These are phyloP conservation scores for Molothrus ater DNA, from an alignment of 2,797 vertebrate genomes.

Conservation along the genomic window DNA sequence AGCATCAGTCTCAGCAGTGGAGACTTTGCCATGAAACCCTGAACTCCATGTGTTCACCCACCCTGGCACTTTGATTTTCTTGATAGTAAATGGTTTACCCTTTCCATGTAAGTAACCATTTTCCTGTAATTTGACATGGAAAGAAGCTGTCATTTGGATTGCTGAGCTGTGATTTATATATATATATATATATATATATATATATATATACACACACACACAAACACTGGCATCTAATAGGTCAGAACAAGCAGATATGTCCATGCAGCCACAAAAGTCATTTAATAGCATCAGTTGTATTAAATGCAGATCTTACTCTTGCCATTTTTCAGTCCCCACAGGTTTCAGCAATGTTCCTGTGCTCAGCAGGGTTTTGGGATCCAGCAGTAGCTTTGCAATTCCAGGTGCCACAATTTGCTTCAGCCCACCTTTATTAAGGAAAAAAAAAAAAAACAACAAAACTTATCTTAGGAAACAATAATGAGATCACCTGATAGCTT, in stretches of 20 bases:
- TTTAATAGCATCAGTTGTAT: neutral
- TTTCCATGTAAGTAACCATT: neutral
- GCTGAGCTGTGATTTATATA: neutral
- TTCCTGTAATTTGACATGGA: neutral
- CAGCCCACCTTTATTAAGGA: neutral
- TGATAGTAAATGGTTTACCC: neutral
- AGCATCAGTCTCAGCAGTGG: neutral
- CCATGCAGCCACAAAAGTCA: neutral
- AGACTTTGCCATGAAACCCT: neutral
- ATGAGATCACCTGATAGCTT: neutral
- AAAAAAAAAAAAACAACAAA: neutral
- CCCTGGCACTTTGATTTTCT: neutral
- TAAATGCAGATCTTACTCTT: neutral
- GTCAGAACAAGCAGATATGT: neutral
- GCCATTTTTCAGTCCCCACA: neutral
- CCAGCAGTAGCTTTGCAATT: neutral
- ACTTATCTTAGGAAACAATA: neutral
- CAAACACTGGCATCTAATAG: neutral
- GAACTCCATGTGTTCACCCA: fast-evolving
- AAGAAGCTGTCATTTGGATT: neutral
- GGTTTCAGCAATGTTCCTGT: neutral
- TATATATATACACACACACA: neutral
- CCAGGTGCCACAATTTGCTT: neutral
- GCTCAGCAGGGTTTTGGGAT: neutral
- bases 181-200: neutral